Percentiles rank a stretch among this genome's conserved stretches.
These are phyloP conservation scores for Thereva nobilitata DNA, from an alignment of 2,888 invertebrate species.

Conservation along the genomic window DNA sequence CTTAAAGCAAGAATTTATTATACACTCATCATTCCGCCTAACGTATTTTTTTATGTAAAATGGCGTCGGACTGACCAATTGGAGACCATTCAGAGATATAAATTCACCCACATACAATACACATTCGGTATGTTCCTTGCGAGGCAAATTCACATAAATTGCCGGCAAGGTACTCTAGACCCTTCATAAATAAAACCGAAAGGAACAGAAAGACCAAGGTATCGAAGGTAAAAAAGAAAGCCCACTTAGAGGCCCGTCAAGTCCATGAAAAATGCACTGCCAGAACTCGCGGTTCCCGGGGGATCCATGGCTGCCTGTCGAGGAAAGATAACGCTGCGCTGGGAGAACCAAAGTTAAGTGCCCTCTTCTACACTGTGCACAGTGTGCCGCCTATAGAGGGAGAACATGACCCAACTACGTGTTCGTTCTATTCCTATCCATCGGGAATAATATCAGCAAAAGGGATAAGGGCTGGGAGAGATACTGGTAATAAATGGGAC, in stretches of 20 bases:
- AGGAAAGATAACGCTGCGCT: slow-evolving; percentile 4
- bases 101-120: slow-evolving; percentile 23
- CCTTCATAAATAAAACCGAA: slow-evolving; percentile 19
- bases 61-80: slow-evolving; percentile 25
- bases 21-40: not conserved
- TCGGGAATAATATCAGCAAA: slow-evolving; percentile 5
- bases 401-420: not conserved
- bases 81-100: slow-evolving; percentile 20
- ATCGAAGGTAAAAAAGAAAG: slow-evolving; percentile 10
- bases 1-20: not conserved
- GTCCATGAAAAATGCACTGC: slow-evolving; percentile 24
- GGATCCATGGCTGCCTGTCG: not conserved
- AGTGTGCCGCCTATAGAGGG: not conserved
- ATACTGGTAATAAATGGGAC: slow-evolving; percentile 24
- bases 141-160: slow-evolving; percentile 27
- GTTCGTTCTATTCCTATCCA: slow-evolving; percentile 1
- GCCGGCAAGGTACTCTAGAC: slow-evolving; percentile 18
- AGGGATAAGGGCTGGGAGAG: slow-evolving; percentile 5
- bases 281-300: slow-evolving; percentile 11
- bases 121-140: slow-evolving; percentile 4
- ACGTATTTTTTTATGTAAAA: slow-evolving; percentile 2
- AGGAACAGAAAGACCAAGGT: slow-evolving; percentile 11
- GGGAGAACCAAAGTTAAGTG: slow-evolving; percentile 20
- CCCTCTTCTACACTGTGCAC: not conserved
- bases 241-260: slow-evolving; percentile 5